Base-by-base conservation (phyloP, 2,797 vertebrate species). In the Semotilus atromaculatus region DNA sequence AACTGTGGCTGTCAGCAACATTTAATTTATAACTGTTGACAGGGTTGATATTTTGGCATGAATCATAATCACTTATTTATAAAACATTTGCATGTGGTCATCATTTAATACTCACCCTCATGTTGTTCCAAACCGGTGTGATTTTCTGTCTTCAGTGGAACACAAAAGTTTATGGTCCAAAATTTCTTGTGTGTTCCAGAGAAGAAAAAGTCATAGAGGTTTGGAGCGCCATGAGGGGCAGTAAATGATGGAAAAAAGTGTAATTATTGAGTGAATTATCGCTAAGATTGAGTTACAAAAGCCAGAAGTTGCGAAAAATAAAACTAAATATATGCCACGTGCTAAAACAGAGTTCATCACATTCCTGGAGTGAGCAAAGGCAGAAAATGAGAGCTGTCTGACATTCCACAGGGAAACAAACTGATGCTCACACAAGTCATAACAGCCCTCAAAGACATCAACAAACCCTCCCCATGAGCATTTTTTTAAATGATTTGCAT, bases 281-380 rank as follows among this genome's bases (percentile, higher is more conserved):
- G 3, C 66, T 11, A 45, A 81, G 4, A 43, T 72, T 60, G 13
- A 34, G 53, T 55, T 23, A 55, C 34, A 51, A 70, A 58, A 81
- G 43, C n/a, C 31, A 81, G 5, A 60, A 29, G 51, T 62, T 62
- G 62, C 7, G 2, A 14, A 86, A 76, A 23, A 74, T 14, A 86
- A 45, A 66, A 83, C n/a, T n/a, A n/a, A n/a, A n/a, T n/a, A 21
- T 79, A 48, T 53, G 26, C 9, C 43, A 78, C 18, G 7, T 68
- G 80, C 58, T 31, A 73, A 84, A 84, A 86, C 62, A 18, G 43
- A 51, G 40, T n/a, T 48, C 40, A 60, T 81, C 55, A 68, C 83
- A 85, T 90, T 88, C 84, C 78, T 86, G 23, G 10, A 51, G 79
- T 88, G 64, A 83, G 70, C 51, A 5, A 5, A 83, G 38, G 60